Base-by-base conservation (phyloP, 2,888 invertebrate species). In the Thecophora atra region DNA sequence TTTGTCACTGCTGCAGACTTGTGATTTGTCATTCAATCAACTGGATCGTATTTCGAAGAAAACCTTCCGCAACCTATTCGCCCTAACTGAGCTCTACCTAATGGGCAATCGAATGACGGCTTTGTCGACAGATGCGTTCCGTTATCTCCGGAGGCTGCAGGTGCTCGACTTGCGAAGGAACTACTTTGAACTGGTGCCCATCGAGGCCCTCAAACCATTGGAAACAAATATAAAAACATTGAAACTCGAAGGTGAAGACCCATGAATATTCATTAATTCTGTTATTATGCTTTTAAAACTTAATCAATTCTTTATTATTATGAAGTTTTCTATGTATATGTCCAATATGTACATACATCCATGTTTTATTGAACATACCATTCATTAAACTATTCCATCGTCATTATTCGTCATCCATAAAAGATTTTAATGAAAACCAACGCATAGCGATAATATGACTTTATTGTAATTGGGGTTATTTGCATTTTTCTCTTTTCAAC, bases 11-110 rank as follows among this genome's bases (percentile, higher is more conserved):
- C 87, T 97, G 77, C 92, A 94, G 87, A 90, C 91, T 76, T 89
- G 95, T 75, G 95, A 96, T 85, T 87, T 95, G 74, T 94, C 95
- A 54, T 92, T 90, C 84, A 96, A 96, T 87, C 94, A 94, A 84
- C 90, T 96, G 81, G 91, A 91, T 76, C 90, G 91, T 81, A 90
- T 95, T 77, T 91, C 90, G 68, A 93, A 92, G 83, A 91, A 90
- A 76, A 91, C 92, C 70, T 95, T 96, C 82, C 90, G 91, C 74
- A 90, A 93, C 83, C 88, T 96, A n/a, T 90, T 90, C 76, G 92
- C 91, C 80, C 89, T 96, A 21, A 90, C 89, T 28, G 95, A 95
- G 81, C 88, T 96, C 52, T 90, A 93, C 83, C 88, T 96, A 74
- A 92, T 91, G 85, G 93, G 94, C 17, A 96, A 96, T 86, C 93